phyloP scores from a whole-genome alignment of 2,113 vertebrate species.

The Nanorana parkeri region DNA sequence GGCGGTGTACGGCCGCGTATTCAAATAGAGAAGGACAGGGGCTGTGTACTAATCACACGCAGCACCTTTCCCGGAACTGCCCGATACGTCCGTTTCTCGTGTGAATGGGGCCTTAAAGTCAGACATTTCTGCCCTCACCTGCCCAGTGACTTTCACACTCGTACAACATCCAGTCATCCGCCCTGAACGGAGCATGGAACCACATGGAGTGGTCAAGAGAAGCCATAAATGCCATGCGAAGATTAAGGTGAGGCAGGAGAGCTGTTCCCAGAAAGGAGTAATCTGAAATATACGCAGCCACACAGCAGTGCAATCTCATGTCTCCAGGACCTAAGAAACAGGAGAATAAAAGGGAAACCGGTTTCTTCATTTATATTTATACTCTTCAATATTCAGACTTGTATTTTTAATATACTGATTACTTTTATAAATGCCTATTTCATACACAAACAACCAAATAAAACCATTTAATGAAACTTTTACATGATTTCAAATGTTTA shows the following conservation, averaged over 20 bases:
- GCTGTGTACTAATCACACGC: no score
- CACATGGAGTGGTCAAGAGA: conserved; percentile 97
- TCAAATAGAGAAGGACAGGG: no score
- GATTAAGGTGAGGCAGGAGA: conserved; percentile 75
- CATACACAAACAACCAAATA: no score
- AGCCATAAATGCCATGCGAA: conserved; percentile 72
- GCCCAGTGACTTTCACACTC: conserved; percentile 95
- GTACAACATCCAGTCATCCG: conserved; percentile 95
- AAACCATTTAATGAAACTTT: no score
- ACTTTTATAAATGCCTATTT: neutral
- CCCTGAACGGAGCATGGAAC: conserved; percentile 91
- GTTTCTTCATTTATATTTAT: neutral
- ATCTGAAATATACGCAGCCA: conserved; percentile 93
- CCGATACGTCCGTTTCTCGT: no score
- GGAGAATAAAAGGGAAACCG: neutral
- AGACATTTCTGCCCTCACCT: conserved; percentile 72
- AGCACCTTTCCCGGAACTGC: no score
- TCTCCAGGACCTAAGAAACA: conserved; percentile 73
- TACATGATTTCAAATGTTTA: no score
- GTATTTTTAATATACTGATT: neutral
- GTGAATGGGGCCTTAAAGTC: no score
- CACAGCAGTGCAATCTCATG: conserved; percentile 94
- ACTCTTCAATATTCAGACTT: neutral
- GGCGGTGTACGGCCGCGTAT: no score
- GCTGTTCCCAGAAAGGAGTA: conserved; percentile 85